Base-by-base conservation (phyloP, 1,140 invertebrate species). In the Galleria mellonella region DNA sequence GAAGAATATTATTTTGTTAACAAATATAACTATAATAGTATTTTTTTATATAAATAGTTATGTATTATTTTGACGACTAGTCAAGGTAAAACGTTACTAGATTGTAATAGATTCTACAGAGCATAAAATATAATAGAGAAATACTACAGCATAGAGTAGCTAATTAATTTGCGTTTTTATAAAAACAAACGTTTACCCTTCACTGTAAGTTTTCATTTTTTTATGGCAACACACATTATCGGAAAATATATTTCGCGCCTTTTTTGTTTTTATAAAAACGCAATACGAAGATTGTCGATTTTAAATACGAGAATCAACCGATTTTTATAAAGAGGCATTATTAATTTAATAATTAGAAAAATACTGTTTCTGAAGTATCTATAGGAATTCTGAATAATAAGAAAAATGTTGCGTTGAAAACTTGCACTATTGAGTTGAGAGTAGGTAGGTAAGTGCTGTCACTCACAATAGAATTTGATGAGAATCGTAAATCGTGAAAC, bases 1-100 rank as follows among this genome's bases (percentile, higher is more conserved):
- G 77, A 84, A 84, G 81, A 84, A 84, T 82, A 84, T 55, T 79
- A 61, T 74, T 77, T 72, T 72, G 55, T 74, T 72, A 79, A 78
- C 62, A 79, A 74, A 74, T 76, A 63, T 71, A 69, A 53, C 49
- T 76, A 69, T 65, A 59, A 51, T 64, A 64, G 47, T 63, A 60
- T 55, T 56, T 60, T 60, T 64, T 56, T 23, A 23, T n/a, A 55
- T 63, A 70, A 62, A 63, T 67, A 68, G 56, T 67, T 56, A 62
- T 47, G 43, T 62, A 64, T 64, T 67, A 63, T 66, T 66, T 62
- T 61, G 55, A 51, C 37, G 41, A 72, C 72, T 77, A 79, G 56
- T 63, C 53, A 68, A 70, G 63, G 52, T 70, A 67, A 72, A 72
- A 58, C 65, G 55, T 71, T 43, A 48, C 54, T 72, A 65, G 56